Evolutionary conservation across 2,888 invertebrate species (phyloP).

Genomic region (Koerneria pararmatus): DNA sequence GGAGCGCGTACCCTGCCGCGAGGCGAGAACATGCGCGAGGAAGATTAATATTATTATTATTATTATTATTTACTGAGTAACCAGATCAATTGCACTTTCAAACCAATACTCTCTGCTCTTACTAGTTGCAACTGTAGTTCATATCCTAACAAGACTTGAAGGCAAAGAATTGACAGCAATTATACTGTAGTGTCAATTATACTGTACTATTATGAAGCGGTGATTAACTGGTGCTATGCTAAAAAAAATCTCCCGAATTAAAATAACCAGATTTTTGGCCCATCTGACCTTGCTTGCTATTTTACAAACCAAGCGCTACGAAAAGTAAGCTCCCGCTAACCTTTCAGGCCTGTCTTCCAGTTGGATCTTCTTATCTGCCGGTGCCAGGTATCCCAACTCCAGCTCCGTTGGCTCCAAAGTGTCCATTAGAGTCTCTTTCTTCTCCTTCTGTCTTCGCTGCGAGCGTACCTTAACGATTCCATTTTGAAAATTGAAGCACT

Average conservation of each 20-base stretch:
- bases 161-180: not conserved
- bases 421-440: conserved; percentile 44
- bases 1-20: too few relatives aligned
- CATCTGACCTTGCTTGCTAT: too few relatives aligned
- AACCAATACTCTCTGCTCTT: too few relatives aligned
- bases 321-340: conserved; percentile 36
- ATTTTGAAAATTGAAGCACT: too few relatives aligned
- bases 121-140: too few relatives aligned
- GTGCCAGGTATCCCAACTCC: conserved; percentile 90
- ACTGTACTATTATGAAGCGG: not conserved
- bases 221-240: conserved; percentile 7
- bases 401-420: conserved; percentile 86
- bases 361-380: conserved; percentile 79
- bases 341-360: conserved; percentile 65
- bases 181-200: not conserved
- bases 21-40: too few relatives aligned
- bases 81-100: too few relatives aligned
- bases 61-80: too few relatives aligned
- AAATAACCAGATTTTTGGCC: not conserved
- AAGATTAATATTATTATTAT: too few relatives aligned
- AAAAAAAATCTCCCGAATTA: too few relatives aligned
- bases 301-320: conserved; percentile 55
- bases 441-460: conserved; percentile 39
- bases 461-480: too few relatives aligned
- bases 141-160: too few relatives aligned